Evolutionary conservation across 2,113 vertebrate species (phyloP).

Genomic region (Lophura nycthemera): DNA sequence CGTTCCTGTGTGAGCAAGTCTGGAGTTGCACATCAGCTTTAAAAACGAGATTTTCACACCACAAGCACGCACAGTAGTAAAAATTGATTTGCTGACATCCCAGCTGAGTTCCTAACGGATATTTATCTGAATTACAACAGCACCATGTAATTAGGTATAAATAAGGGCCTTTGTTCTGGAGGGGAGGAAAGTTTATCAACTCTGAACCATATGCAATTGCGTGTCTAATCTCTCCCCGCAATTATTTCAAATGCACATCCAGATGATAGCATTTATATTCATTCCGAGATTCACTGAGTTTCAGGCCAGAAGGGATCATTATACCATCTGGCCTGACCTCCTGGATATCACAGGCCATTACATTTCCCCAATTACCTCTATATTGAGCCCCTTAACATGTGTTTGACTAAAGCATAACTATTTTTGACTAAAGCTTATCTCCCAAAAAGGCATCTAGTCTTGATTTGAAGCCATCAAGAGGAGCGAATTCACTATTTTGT

Average conservation of each 20-base stretch:
- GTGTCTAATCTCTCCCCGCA: constrained; percentile 64
- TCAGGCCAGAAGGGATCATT: constrained; percentile 67
- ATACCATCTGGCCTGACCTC: constrained; percentile 70
- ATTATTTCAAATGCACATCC: constrained; percentile 60
- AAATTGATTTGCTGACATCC: constrained; percentile 32
- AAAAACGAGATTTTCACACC: not conserved
- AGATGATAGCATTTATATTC: constrained; percentile 63
- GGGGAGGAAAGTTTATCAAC: constrained; percentile 43
- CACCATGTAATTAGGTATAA: constrained; percentile 33
- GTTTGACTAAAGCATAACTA: constrained; percentile 59
- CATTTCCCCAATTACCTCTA: constrained; percentile 63
- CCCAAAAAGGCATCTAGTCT: constrained; percentile 43
- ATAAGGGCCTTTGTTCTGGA: constrained; percentile 42
- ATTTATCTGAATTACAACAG: constrained; percentile 51
- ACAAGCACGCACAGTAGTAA: not conserved
- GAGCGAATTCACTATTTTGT: constrained; percentile 37
- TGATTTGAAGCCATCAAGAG: constrained; percentile 48
- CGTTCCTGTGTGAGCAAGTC: not conserved
- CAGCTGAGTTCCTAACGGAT: not conserved
- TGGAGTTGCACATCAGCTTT: not conserved
- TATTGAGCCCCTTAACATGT: constrained; percentile 38
- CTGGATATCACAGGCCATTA: constrained; percentile 66
- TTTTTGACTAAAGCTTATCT: constrained; percentile 68
- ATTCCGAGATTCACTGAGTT: constrained; percentile 53
- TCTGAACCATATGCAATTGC: constrained; percentile 56